Evolutionary conservation across 2,113 vertebrate genomes (phyloP).

Genomic region (Cisticola juncidis): DNA sequence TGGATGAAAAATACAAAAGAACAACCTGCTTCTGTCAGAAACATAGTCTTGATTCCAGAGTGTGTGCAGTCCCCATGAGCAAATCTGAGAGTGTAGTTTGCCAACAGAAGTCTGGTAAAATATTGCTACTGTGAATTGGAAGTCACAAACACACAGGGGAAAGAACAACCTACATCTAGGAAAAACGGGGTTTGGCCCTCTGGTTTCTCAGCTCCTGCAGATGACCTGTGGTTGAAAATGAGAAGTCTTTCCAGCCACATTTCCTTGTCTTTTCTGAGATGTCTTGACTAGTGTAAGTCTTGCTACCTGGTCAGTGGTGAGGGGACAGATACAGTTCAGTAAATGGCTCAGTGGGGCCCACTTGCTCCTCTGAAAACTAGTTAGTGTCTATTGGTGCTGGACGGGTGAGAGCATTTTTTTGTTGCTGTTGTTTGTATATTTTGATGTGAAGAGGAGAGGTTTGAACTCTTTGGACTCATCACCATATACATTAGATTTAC

Average conservation of each 20-base stretch:
- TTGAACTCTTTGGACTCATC: background rate
- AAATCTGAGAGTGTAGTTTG: background rate
- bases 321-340: background rate
- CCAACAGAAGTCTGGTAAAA: background rate
- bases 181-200: background rate
- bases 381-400: background rate
- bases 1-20: background rate
- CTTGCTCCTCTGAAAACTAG: background rate
- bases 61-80: background rate
- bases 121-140: background rate
- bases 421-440: background rate
- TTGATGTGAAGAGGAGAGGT: background rate
- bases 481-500: background rate
- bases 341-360: background rate
- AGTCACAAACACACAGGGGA: rapidly evolving
- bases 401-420: too few species aligned
- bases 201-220: background rate
- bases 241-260: background rate
- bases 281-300: background rate
- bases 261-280: background rate
- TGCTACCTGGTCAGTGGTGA: background rate
- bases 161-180: background rate
- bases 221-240: background rate
- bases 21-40: background rate
- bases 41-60: background rate